phyloP scores from a whole-genome alignment of 2,113 vertebrate genomes.

The Hymenochirus boettgeri region DNA sequence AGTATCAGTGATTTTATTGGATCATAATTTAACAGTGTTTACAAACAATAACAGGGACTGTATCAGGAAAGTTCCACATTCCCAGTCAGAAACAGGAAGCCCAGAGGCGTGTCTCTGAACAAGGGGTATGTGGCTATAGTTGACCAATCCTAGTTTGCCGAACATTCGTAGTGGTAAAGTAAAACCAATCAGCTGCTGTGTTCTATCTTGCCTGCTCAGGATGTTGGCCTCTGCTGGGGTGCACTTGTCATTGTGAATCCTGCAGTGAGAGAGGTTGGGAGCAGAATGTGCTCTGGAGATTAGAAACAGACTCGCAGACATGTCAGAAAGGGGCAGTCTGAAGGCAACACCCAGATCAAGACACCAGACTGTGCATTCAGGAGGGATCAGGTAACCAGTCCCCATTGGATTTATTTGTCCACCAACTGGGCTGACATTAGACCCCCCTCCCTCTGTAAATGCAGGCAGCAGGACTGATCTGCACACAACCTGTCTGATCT shows the following conservation, averaged over 20 bases:
- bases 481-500: too few relatives aligned
- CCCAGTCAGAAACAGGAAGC: slow-evolving; percentile 7
- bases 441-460: too few relatives aligned
- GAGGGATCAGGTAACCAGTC: too few relatives aligned
- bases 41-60: too few relatives aligned
- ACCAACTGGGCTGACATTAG: too few relatives aligned
- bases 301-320: not conserved
- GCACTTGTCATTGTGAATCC: slow-evolving; percentile 29
- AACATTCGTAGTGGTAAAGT: not conserved
- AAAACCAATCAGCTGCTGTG: not conserved
- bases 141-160: not conserved
- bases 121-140: not conserved
- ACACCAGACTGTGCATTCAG: not conserved
- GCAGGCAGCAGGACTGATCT: too few relatives aligned
- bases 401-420: too few relatives aligned
- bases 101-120: not conserved
- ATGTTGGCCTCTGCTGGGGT: not conserved
- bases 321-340: slow-evolving; percentile 11
- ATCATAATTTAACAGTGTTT: too few relatives aligned
- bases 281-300: not conserved
- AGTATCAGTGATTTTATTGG: too few relatives aligned
- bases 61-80: too few relatives aligned
- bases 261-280: not conserved
- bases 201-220: not conserved
- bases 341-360: not conserved